Evolutionary conservation across 1,140 invertebrate species (phyloP).

Genomic region (Brachionus manjavacas): DNA sequence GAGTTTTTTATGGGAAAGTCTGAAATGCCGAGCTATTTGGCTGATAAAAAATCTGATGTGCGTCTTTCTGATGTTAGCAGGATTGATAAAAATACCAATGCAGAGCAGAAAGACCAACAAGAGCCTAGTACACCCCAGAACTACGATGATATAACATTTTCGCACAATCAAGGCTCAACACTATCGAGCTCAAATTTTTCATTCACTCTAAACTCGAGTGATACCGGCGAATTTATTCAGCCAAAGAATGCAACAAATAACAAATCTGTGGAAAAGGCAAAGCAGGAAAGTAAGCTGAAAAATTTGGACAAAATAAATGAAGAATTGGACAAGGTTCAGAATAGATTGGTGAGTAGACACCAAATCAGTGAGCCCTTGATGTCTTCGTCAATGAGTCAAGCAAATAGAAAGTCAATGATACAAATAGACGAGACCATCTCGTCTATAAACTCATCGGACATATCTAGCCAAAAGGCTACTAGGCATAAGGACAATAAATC

Average conservation of each 20-base stretch:
- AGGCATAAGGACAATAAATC: background rate
- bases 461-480: background rate
- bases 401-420: background rate
- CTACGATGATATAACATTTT: conserved; percentile 34
- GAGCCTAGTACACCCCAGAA: background rate
- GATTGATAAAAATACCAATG: background rate
- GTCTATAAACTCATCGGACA: conserved; percentile 10
- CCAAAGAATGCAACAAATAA: background rate
- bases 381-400: conserved; percentile 9
- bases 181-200: conserved; percentile 18
- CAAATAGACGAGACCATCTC: conserved; percentile 35
- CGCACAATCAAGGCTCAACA: conserved; percentile 5
- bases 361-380: conserved; percentile 7
- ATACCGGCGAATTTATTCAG: conserved; percentile 19
- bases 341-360: background rate
- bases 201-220: conserved; percentile 29
- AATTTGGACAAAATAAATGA: conserved; percentile 34
- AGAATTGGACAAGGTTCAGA: conserved; percentile 1
- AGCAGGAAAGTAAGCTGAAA: background rate
- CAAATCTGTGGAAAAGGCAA: background rate
- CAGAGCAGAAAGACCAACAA: background rate
- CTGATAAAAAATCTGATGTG: background rate
- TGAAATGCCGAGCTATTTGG: conserved; percentile 9
- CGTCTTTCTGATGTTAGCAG: background rate
- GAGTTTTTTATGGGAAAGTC: conserved; percentile 6